Conservation (phyloP, 2,888 invertebrate species). For the Amblyteles armatorius region DNA sequence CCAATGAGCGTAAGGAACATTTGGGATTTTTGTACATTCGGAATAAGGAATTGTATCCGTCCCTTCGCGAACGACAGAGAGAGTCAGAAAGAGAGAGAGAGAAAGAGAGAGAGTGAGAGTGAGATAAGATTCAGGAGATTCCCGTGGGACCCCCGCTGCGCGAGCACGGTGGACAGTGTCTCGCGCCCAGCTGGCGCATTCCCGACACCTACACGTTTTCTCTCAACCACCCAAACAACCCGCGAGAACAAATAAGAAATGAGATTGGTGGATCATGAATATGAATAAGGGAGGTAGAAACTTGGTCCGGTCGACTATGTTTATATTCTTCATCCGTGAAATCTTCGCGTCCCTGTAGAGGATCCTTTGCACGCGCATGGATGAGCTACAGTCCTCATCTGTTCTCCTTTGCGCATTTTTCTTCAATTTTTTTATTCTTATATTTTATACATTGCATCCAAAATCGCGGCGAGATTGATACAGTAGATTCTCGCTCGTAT, state of each 20-base stretch:
- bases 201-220: conserved; percentile 63
- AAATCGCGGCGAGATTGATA: no score
- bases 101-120: background rate
- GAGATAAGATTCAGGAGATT: conserved; percentile 61
- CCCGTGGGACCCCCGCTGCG: conserved; percentile 63
- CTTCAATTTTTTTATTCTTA: background rate
- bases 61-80: no score
- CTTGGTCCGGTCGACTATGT: conserved; percentile 1
- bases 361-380: background rate
- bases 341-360: conserved; percentile 1
- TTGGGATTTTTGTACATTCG: background rate
- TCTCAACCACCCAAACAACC: conserved; percentile 6
- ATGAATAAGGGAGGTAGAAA: conserved; percentile 53
- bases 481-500: no score
- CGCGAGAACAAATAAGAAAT: conserved; percentile 61
- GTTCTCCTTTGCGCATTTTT: background rate
- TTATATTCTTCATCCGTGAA: conserved; percentile 20
- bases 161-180: conserved; percentile 67
- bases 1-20: no score
- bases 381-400: background rate
- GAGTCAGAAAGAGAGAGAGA: background rate
- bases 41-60: background rate
- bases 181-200: conserved; percentile 63
- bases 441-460: no score
- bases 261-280: conserved; percentile 62